phyloP scores from a whole-genome alignment of 2,113 vertebrate genomes.

The Phyllopteryx taeniolatus region DNA sequence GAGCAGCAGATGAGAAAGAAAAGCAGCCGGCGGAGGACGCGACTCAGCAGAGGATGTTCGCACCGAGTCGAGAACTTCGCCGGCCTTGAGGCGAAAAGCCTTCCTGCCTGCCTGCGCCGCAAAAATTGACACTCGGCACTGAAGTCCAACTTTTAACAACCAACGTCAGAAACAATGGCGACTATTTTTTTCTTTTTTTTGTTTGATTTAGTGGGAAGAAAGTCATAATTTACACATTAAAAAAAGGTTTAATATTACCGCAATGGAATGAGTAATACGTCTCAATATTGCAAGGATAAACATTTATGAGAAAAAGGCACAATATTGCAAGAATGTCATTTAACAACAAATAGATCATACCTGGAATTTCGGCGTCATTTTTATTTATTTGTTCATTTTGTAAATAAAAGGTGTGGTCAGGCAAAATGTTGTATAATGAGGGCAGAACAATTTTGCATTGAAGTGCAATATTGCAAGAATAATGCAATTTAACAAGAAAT shows the following conservation, averaged over 20 bases:
- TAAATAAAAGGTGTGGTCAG: too few relatives aligned
- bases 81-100: background rate
- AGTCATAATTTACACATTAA: background rate
- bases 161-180: background rate
- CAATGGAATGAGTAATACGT: too few relatives aligned
- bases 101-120: background rate
- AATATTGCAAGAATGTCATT: too few relatives aligned
- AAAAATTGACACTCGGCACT: background rate
- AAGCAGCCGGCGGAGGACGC: background rate
- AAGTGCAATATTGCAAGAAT: too few relatives aligned
- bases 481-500: too few relatives aligned
- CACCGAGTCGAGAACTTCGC: background rate
- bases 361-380: too few relatives aligned
- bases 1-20: constrained; percentile 1
- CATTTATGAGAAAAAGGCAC: too few relatives aligned
- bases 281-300: too few relatives aligned
- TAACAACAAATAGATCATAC: too few relatives aligned
- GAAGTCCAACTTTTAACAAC: background rate
- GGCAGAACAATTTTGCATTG: too few relatives aligned
- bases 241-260: background rate
- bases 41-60: constrained; percentile 2
- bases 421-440: too few relatives aligned
- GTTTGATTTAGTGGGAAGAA: background rate
- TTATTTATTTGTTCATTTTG: too few relatives aligned
- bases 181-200: background rate